Percentiles rank a stretch among this genome's conserved stretches.
Evolutionary conservation across 53 echinoderm and acorn worm species (phyloP).

Genomic region (Luidia sarsii): DNA sequence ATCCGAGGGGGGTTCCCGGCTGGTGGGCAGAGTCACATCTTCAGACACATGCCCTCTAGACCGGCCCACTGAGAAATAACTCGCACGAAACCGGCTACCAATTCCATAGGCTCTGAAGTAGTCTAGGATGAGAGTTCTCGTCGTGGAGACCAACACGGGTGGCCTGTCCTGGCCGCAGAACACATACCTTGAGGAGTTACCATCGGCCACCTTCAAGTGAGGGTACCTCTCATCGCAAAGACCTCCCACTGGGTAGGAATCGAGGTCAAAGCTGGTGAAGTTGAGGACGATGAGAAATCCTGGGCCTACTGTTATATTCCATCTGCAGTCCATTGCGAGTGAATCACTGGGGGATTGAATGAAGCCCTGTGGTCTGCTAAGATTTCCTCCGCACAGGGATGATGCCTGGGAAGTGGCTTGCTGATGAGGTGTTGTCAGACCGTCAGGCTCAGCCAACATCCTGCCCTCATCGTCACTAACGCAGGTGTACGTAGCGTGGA

Average conservation of each 20-base stretch:
- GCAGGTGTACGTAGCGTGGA: slow-evolving; percentile 22
- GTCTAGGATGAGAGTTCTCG: slow-evolving; percentile 5
- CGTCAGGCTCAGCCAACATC: neutral
- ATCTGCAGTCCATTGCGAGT: slow-evolving; percentile 1
- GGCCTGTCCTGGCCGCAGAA: slow-evolving; percentile 31
- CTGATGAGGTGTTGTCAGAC: neutral
- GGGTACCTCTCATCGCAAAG: slow-evolving; percentile 41
- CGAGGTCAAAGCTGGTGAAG: slow-evolving; percentile 37
- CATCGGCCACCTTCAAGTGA: slow-evolving; percentile 24
- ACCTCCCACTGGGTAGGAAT: neutral
- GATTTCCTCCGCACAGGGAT: neutral
- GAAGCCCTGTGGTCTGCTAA: neutral
- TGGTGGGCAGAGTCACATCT: neutral
- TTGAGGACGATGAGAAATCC: slow-evolving; percentile 34
- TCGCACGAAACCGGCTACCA: slow-evolving; percentile 27
- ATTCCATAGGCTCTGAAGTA: slow-evolving; percentile 21
- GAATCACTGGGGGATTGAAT: slow-evolving; percentile 31
- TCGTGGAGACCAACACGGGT: neutral
- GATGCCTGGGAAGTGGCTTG: neutral
- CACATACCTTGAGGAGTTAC: neutral
- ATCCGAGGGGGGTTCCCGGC: neutral
- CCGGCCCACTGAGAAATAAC: no score
- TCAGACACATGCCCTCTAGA: no score
- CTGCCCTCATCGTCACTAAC: neutral
- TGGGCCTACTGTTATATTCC: slow-evolving; percentile 44